Evolutionary conservation across 1,140 invertebrate genomes (phyloP).

Genomic region (Anastrepha obliqua): DNA sequence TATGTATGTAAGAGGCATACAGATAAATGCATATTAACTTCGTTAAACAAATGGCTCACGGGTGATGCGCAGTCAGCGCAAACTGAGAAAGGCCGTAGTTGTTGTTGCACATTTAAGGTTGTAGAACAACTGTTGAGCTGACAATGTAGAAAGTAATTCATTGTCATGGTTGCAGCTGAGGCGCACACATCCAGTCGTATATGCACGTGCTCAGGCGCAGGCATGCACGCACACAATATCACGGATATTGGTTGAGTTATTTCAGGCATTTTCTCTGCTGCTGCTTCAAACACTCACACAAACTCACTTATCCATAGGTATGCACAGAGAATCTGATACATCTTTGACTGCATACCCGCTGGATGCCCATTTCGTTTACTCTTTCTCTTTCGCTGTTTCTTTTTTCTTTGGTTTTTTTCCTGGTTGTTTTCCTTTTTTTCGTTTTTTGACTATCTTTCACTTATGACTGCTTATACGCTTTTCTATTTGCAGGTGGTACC

Average conservation of each 20-base stretch:
- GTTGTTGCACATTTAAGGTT: background rate
- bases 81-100: background rate
- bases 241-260: slow-evolving; percentile 16
- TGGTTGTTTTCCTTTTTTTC: background rate
- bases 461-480: slow-evolving; percentile 20
- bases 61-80: background rate
- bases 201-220: background rate
- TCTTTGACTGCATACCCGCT: slow-evolving; percentile 13
- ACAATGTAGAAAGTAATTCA: slow-evolving; percentile 45
- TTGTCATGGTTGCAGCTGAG: slow-evolving; percentile 6
- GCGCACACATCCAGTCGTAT: background rate
- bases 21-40: slow-evolving; percentile 46
- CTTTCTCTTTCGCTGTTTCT: background rate
- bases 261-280: background rate
- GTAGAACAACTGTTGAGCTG: slow-evolving; percentile 30
- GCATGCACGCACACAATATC: slow-evolving; percentile 1
- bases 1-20: background rate
- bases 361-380: slow-evolving; percentile 2
- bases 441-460: background rate
- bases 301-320: background rate
- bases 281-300: background rate
- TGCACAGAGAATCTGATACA: background rate
- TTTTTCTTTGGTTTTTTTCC: background rate
- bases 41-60: slow-evolving; percentile 1
- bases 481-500: slow-evolving; percentile 70